Evolutionary conservation across 1,140 invertebrate genomes (phyloP), one percentile per base, ranked within the genome.

Genomic region (Oryzaephilus surinamensis): DNA sequence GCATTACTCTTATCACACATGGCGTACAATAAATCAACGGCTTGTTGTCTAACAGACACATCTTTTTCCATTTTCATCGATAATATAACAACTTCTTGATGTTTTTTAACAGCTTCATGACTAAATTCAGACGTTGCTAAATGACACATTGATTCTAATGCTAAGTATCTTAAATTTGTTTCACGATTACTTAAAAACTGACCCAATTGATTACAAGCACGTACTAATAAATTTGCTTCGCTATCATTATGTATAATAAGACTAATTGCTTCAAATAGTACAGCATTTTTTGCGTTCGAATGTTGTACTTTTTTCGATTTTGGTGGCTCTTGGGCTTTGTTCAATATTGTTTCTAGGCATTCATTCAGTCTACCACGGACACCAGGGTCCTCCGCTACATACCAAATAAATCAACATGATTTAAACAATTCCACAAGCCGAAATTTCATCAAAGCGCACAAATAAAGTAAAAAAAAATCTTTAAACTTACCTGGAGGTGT

Each of bases 261-360:
- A 70, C 94, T 97, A 58, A 99, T 98, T 12, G 97, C 97, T 72
- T 99, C 97, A 71, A 99, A 99, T 2, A 99, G 71, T 11, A 99
- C 95, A 27, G 97, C 95, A 72, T 99, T 99, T 66, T 99, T 99
- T 21, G 97, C 96, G 73, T 99, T 99, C 16, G 95, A 97, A 67
- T 99, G 97, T 71, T 99, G 97, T 30, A 99, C 94, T 69, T 99
- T 99, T 68, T 99, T 99, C 15, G 96, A 99, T 64, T 99, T 99
- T 19, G 95, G 95, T 36, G 96, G 93, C 62, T 99, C 97, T 65
- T 98, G 94, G 14, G 95, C 96, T 73, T 99, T 99, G 62, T 99
- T 99, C 47, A 99, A 72, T 57, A 99, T 99, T n/a, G 94, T 97
- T 69, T 99, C 97, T 54, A 99, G 67, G 59, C 96, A 99, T 71